These are phyloP conservation scores for Bombyx huttoni DNA, from an alignment of 2,888 invertebrate genomes.

Conservation along the genomic window DNA sequence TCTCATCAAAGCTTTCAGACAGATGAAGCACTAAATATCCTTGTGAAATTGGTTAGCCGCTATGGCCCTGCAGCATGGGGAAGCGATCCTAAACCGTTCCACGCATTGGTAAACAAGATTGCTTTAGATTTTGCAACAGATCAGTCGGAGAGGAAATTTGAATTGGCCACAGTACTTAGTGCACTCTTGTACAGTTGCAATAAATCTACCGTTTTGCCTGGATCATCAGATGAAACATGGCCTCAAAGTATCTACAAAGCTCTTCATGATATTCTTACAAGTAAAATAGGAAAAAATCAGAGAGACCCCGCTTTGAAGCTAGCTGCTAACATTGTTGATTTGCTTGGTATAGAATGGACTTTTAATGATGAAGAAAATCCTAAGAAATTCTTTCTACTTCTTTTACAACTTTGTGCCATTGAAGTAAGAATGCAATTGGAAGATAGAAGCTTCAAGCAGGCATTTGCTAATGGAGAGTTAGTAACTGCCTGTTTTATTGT, in stretches of 20 bases:
- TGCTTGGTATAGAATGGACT: constrained; percentile 89
- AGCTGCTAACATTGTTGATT: constrained; percentile 83
- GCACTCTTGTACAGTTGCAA: constrained; percentile 82
- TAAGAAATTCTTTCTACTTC: constrained; percentile 85
- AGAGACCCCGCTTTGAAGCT: constrained; percentile 90
- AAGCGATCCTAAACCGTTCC: constrained; percentile 83
- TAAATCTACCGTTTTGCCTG: constrained; percentile 74
- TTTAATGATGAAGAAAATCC: constrained; percentile 84
- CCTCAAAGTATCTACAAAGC: constrained; percentile 86
- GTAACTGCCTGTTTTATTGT: constrained; percentile 88
- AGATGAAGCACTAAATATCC: constrained; percentile 87
- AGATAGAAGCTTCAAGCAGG: constrained; percentile 85
- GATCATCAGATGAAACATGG: constrained; percentile 83
- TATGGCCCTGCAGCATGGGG: constrained; percentile 85
- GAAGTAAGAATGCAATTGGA: constrained; percentile 96
- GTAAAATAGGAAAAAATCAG: constrained; percentile 89
- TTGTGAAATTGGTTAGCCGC: constrained; percentile 80
- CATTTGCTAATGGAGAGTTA: constrained; percentile 81
- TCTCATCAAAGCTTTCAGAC: constrained; percentile 90
- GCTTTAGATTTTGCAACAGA: constrained; percentile 91
- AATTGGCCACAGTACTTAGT: constrained; percentile 84
- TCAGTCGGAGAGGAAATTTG: constrained; percentile 90
- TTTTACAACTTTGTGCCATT: constrained; percentile 90
- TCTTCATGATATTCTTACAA: constrained; percentile 85
- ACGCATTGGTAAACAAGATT: constrained; percentile 85